phyloP scores from a whole-genome alignment of 2,888 invertebrate genomes.

The Gibbula magus region DNA sequence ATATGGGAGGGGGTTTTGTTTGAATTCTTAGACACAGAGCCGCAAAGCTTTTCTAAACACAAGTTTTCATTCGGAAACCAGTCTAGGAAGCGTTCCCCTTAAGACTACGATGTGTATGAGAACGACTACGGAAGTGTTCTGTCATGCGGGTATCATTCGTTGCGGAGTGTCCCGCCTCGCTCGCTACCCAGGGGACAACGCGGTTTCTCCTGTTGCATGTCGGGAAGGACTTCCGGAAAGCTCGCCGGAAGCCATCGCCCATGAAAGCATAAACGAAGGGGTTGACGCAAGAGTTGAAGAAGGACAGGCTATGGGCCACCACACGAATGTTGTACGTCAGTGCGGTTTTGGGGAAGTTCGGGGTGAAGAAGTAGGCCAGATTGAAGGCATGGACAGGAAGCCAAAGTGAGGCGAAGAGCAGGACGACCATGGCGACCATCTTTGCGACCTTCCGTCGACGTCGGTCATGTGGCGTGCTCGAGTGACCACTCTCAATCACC shows the following conservation, averaged over 20 bases:
- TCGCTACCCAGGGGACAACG: constrained; percentile 21
- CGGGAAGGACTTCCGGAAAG: constrained; percentile 65
- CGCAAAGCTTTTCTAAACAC: too few relatives aligned
- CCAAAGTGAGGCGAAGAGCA: constrained; percentile 69
- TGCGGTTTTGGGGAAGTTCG: constrained; percentile 53
- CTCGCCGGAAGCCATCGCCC: constrained; percentile 69
- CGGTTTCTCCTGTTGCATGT: constrained; percentile 43
- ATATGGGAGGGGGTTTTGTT: too few relatives aligned
- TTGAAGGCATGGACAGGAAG: constrained; percentile 67
- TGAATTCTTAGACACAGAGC: too few relatives aligned
- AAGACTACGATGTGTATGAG: background rate
- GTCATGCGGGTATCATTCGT: constrained; percentile 3
- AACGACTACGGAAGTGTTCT: background rate
- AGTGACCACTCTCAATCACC: background rate
- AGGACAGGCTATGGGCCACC: constrained; percentile 67
- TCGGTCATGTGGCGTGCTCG: constrained; percentile 20
- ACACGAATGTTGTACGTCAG: constrained; percentile 54
- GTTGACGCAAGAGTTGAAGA: constrained; percentile 69
- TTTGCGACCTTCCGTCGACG: constrained; percentile 59
- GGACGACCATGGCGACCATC: constrained; percentile 67
- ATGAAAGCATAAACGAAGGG: constrained; percentile 70
- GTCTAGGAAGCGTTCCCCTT: too few relatives aligned
- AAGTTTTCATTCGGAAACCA: too few relatives aligned
- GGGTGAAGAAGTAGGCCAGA: constrained; percentile 55
- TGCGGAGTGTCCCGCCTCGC: constrained; percentile 6